These are phyloP conservation scores for Lasiurus cinereus DNA, from an alignment of 2,113 vertebrate species.

Conservation along the genomic window DNA sequence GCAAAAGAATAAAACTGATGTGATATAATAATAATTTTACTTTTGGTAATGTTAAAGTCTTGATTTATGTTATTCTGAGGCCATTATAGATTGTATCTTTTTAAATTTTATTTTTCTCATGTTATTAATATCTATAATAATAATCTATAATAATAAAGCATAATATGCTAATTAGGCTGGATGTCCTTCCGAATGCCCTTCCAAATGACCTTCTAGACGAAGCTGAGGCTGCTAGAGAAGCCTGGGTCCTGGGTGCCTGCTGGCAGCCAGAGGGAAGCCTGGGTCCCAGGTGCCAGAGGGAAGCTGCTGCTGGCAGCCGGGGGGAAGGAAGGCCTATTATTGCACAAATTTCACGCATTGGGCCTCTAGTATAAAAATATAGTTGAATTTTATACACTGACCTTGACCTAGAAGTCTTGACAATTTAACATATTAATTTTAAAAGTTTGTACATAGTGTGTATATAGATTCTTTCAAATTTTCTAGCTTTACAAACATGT, in stretches of 20 bases:
- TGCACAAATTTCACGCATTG: too few species aligned
- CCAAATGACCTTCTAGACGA: too few species aligned
- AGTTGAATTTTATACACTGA: neutral
- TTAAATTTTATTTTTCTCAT: neutral
- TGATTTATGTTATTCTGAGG: neutral
- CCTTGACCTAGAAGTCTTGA: neutral
- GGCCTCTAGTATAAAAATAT: neutral
- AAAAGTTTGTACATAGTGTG: neutral
- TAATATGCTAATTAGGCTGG: too few species aligned
- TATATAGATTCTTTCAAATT: neutral
- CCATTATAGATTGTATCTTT: neutral
- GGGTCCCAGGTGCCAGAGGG: too few species aligned
- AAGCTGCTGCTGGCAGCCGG: too few species aligned
- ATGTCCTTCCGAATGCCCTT: too few species aligned
- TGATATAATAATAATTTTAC: conserved; percentile 25
- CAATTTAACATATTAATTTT: conserved; percentile 1
- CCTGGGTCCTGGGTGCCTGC: too few species aligned
- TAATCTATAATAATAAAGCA: too few species aligned
- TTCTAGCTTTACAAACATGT: conserved; percentile 9
- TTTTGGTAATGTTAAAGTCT: neutral
- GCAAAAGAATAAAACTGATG: conserved; percentile 28
- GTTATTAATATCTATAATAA: neutral
- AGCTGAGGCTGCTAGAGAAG: too few species aligned
- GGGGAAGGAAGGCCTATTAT: too few species aligned
- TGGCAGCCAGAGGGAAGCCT: too few species aligned